A percentile compares a stretch with the other conserved stretches of the same genome.
phyloP scores from a whole-genome alignment of 2,888 invertebrate species.

The Bellardia pandia region DNA sequence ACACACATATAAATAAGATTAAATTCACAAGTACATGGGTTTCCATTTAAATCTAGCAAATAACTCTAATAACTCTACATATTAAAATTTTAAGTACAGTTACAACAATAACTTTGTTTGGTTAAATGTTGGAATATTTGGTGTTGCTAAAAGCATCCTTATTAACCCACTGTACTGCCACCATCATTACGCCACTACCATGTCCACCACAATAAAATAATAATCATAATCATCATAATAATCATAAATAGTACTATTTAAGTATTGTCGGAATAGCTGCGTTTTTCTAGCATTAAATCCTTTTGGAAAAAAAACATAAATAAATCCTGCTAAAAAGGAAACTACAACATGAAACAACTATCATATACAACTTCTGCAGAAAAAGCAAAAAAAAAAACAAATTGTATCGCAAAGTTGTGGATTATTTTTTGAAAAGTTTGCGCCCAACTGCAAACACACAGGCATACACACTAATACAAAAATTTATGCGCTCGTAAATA shows the following conservation, averaged over 20 bases:
- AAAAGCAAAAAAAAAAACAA: neutral
- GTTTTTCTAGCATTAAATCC: slow-evolving; percentile 44
- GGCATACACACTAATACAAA: neutral
- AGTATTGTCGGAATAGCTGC: slow-evolving; percentile 38
- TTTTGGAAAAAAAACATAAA: neutral
- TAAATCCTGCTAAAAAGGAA: slow-evolving; percentile 53
- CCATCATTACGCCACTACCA: slow-evolving; percentile 18
- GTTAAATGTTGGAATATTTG: slow-evolving; percentile 11
- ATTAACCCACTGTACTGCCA: neutral
- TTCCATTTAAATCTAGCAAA: neutral
- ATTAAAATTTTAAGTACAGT: neutral
- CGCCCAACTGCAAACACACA: neutral
- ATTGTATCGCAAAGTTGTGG: slow-evolving; percentile 41
- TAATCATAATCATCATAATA: slow-evolving; percentile 51
- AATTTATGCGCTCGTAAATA: slow-evolving; percentile 25
- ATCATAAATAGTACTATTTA: slow-evolving; percentile 53
- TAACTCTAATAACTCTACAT: too few relatives aligned
- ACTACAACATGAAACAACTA: slow-evolving; percentile 47
- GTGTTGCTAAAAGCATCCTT: neutral
- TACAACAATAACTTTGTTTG: neutral
- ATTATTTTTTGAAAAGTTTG: slow-evolving; percentile 6
- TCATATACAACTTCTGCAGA: slow-evolving; percentile 9
- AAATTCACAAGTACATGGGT: neutral
- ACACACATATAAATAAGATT: neutral
- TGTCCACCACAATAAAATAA: slow-evolving; percentile 34